Conservation (phyloP, 2,113 vertebrate genomes). For the human region GRCh38 chr6:40799501-40800000, state of each 20-base stretch:
- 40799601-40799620: conserved; percentile 37
- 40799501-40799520: neutral
- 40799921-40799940: neutral
- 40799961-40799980: neutral
- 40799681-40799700: neutral
- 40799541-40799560: conserved; percentile 62
- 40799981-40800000: neutral
- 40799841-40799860: neutral
- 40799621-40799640: neutral
- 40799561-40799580: conserved; percentile 42
- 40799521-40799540: neutral
- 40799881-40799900: neutral
- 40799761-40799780: neutral
- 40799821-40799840: neutral
- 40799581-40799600: neutral
- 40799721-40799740: neutral
- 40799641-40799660: conserved; percentile 23
- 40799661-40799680: neutral
- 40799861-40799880: neutral
- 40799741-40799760: accelerated
- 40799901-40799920: neutral
- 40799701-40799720: neutral
- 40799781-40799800: neutral
- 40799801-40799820: neutral
- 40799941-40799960: neutral